Percentiles rank a stretch among this genome's conserved stretches.
Conservation (phyloP, 2,888 invertebrate species). For the Actias luna region DNA sequence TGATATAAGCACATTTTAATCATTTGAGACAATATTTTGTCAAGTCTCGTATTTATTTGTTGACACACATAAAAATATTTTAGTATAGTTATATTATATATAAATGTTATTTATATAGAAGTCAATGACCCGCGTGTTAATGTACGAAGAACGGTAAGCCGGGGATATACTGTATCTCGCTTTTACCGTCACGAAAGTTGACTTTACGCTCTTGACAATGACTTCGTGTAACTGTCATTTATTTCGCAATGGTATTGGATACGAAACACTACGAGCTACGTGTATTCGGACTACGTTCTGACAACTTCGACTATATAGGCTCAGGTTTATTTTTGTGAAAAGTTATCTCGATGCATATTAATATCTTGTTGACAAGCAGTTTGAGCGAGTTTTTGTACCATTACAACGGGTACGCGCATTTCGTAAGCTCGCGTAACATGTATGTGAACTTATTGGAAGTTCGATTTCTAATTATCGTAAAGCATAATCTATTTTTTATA, state of each 20-base stretch:
- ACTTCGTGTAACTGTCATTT: slow-evolving; percentile 55
- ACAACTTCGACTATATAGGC: slow-evolving; percentile 24
- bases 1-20: neutral
- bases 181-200: slow-evolving; percentile 10
- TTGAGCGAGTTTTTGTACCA: slow-evolving; percentile 36
- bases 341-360: slow-evolving; percentile 29
- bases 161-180: slow-evolving; percentile 7
- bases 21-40: neutral
- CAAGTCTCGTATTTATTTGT: neutral
- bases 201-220: slow-evolving; percentile 70
- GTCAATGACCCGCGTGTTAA: slow-evolving; percentile 1
- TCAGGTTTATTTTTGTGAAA: slow-evolving; percentile 33
- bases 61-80: neutral
- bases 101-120: slow-evolving; percentile 4
- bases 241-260: slow-evolving; percentile 40
- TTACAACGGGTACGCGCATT: slow-evolving; percentile 38
- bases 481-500: neutral
- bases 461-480: slow-evolving; percentile 15
- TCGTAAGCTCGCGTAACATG: slow-evolving; percentile 31
- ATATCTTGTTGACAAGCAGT: slow-evolving; percentile 23
- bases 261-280: slow-evolving; percentile 10
- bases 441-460: slow-evolving; percentile 45
- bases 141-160: slow-evolving; percentile 5
- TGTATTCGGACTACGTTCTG: neutral
- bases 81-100: slow-evolving; percentile 14